Conservation (phyloP, 2,888 invertebrate species). For the Catocala nupta region DNA sequence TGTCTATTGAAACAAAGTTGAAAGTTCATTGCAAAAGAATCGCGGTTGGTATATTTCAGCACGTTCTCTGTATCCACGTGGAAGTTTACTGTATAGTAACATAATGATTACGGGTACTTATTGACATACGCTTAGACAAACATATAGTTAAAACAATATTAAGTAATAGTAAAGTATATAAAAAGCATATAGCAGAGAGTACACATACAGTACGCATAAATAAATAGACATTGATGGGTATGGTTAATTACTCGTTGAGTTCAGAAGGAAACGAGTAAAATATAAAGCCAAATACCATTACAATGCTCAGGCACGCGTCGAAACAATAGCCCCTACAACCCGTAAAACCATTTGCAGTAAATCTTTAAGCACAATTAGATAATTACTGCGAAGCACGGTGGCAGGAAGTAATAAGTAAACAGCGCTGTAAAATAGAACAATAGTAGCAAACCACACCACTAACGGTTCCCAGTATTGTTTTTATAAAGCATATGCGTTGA, state of each 20-base stretch:
- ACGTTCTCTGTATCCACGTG: conserved; percentile 30
- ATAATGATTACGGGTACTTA: conserved; percentile 26
- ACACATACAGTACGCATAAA: too few relatives aligned
- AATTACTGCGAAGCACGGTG: conserved; percentile 78
- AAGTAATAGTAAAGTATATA: not conserved
- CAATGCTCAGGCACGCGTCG: conserved; percentile 15
- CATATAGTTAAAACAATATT: not conserved
- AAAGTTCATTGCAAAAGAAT: conserved; percentile 20
- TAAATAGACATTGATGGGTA: too few relatives aligned
- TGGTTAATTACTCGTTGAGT: too few relatives aligned
- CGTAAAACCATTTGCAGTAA: conserved; percentile 30
- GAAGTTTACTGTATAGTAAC: conserved; percentile 28
- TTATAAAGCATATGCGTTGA: conserved; percentile 64
- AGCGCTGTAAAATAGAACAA: conserved; percentile 73
- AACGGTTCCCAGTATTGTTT: conserved; percentile 79
- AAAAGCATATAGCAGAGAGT: too few relatives aligned
- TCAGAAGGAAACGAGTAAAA: too few relatives aligned
- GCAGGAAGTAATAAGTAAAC: conserved; percentile 75
- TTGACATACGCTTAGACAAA: conserved; percentile 2
- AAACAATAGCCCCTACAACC: conserved; percentile 23
- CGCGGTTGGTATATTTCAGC: conserved; percentile 35
- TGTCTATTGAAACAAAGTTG: conserved; percentile 20
- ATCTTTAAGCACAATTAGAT: conserved; percentile 62
- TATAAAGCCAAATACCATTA: not conserved
- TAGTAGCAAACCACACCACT: conserved; percentile 71